Evolutionary conservation across 2,113 vertebrate species (phyloP).

Genomic region (Centropristis striata): DNA sequence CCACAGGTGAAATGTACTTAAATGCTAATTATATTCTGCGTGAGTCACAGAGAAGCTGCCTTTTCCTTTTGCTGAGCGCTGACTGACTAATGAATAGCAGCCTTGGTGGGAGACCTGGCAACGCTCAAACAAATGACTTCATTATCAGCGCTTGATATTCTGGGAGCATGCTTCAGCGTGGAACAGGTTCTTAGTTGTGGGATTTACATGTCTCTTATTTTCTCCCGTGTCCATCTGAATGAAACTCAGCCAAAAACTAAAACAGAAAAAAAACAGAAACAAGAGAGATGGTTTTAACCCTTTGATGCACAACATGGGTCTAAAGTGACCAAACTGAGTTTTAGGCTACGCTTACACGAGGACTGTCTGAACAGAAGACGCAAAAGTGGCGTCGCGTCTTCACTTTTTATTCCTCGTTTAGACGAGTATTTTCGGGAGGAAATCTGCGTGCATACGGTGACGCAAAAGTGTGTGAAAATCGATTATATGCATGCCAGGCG

Average conservation of each 20-base stretch:
- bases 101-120: slow-evolving; percentile 82
- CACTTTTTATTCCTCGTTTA: too few relatives aligned
- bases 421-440: too few relatives aligned
- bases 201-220: slow-evolving; percentile 75
- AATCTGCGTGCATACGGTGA: too few relatives aligned
- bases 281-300: slow-evolving; percentile 7
- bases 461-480: too few relatives aligned
- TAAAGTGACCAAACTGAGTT: too few relatives aligned
- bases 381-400: too few relatives aligned
- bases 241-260: not conserved
- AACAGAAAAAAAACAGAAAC: not conserved
- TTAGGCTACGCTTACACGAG: too few relatives aligned
- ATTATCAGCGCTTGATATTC: slow-evolving; percentile 86
- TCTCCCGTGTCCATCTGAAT: slow-evolving; percentile 55
- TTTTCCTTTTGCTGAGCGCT: slow-evolving; percentile 65
- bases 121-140: slow-evolving; percentile 87
- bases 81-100: slow-evolving; percentile 86
- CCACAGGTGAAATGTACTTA: slow-evolving; percentile 73
- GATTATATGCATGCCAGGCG: too few relatives aligned
- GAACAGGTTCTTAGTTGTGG: slow-evolving; percentile 68
- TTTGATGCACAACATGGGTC: too few relatives aligned
- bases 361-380: too few relatives aligned
- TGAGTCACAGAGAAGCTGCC: slow-evolving; percentile 72
- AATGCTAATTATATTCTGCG: slow-evolving; percentile 80
- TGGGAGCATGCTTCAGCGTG: slow-evolving; percentile 70